These are phyloP conservation scores for Hyperopisus bebe DNA, from an alignment of 2,113 vertebrate species.

Conservation along the genomic window DNA sequence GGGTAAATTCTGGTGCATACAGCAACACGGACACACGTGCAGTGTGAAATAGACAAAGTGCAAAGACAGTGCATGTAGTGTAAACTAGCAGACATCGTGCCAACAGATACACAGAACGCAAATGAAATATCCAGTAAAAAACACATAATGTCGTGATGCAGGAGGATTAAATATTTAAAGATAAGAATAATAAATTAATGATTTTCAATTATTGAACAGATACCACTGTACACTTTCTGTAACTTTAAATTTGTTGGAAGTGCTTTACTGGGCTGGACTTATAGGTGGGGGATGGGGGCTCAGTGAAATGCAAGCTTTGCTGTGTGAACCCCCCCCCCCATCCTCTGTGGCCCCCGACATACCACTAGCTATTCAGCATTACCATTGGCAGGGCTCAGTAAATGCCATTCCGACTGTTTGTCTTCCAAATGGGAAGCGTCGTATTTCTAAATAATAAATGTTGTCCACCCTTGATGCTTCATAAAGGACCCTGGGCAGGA, in stretches of 20 bases:
- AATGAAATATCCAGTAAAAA: background rate
- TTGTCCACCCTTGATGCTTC: background rate
- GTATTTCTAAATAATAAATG: background rate
- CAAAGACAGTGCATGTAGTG: background rate
- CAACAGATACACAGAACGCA: background rate
- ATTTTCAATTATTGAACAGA: background rate
- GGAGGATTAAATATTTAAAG: background rate
- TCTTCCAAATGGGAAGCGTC: background rate
- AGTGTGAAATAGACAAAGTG: background rate
- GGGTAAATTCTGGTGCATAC: background rate
- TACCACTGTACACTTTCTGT: background rate
- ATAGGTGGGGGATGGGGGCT: background rate
- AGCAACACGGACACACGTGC: background rate
- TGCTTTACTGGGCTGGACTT: background rate
- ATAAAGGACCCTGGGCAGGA: background rate
- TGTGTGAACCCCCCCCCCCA: background rate
- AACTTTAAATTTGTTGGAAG: background rate
- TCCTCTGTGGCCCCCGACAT: background rate
- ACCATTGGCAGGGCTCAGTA: background rate
- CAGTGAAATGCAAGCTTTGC: background rate
- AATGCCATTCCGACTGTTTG: background rate
- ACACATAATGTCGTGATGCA: background rate
- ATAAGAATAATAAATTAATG: background rate
- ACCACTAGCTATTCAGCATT: background rate
- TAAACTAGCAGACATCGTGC: background rate